Conservation (phyloP, 2,888 invertebrate genomes). For the Coelopa pilipes region DNA sequence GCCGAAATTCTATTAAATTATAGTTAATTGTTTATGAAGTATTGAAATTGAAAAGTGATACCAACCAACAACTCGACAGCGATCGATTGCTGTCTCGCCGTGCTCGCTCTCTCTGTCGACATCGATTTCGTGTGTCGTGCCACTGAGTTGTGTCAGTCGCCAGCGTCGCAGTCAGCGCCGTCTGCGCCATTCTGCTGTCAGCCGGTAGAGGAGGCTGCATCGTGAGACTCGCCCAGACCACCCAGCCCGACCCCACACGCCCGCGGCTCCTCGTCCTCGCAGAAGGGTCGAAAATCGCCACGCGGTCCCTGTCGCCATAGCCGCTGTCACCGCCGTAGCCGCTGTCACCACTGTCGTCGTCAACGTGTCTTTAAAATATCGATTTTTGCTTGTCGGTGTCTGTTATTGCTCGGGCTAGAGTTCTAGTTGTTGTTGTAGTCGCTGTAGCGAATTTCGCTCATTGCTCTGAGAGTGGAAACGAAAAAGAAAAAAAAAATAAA, state of each 20-base stretch:
- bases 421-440: background rate
- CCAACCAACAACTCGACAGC: no score
- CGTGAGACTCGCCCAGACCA: background rate
- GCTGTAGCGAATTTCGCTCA: background rate
- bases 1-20: background rate
- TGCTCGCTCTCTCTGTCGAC: background rate
- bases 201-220: background rate
- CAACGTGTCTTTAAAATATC: slow-evolving; percentile 24
- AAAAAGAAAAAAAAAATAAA: background rate
- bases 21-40: background rate
- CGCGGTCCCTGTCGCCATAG: background rate
- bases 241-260: background rate
- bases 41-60: background rate
- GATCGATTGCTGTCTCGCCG: no score
- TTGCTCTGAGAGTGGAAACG: no score
- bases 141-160: background rate
- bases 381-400: slow-evolving; percentile 19
- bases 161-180: background rate
- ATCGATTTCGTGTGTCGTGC: background rate
- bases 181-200: slow-evolving; percentile 25
- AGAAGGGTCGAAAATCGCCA: slow-evolving; percentile 16
- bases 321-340: no score
- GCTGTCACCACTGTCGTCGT: no score
- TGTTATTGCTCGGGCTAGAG: background rate
- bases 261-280: background rate